Evolutionary conservation across 2,797 vertebrate genomes (phyloP), one percentile per base, ranked within the genome.

Genomic region (Amazonetta brasiliensis): DNA sequence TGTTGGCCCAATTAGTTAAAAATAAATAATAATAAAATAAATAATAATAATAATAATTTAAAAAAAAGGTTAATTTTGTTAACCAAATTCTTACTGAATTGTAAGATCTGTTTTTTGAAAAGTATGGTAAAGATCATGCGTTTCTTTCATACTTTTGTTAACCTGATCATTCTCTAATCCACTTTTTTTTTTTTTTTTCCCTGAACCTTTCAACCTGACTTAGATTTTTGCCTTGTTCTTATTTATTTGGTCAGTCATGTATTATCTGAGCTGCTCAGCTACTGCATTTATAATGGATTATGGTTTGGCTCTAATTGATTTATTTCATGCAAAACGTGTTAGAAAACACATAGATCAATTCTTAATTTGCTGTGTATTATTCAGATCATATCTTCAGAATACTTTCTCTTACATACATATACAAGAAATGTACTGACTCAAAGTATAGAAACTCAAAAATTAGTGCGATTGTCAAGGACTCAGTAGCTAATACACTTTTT

Each of bases 181-280:
- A 46, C 64, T 91, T 93, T 93, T 52, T 71, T 90, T 92, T 93
- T 54, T 28, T 28, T 28, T 30, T 28, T 28, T 93, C 81, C 37
- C 44, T 88, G 67, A 92, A 89, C 44, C 25, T 82, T 92, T 94
- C 79, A 77, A 21, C 48, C n/a, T 84, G 26, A n/a, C 39, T 89
- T 88, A 79, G n/a, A 66, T 94, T 95, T 96, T 92, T 94, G 62
- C 73, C 68, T 91, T 89, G n/a, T 93, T 91, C 28, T 26, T 93
- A 95, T 87, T 86, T 91, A 96, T 96, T 87, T 84, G 48, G 11
- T 82, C 54, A 12, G 11, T 82, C 54, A 12, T 50, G n/a, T 84
- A 31, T 71, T 87, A 85, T 63, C 73, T 60, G 35, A 89, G 37
- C 8, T 84, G 71, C 58, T 94, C 81, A 87, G 54, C 82, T 87